Evolutionary conservation across 2,888 invertebrate species (phyloP).

Genomic region (Meandrusa payeni): DNA sequence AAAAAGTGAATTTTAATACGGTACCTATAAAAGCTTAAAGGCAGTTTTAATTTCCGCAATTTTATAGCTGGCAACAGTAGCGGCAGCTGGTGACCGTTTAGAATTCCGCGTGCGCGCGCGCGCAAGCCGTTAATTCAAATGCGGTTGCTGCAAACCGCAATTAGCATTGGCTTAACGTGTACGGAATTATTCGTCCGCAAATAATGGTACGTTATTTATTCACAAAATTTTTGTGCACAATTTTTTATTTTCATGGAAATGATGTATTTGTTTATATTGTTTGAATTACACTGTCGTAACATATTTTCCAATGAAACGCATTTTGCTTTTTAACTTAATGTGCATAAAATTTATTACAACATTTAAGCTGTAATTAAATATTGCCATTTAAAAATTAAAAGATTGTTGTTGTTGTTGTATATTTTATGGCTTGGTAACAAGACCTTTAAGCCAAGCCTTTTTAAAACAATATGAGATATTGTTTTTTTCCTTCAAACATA

Average conservation of each 20-base stretch:
- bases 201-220: constrained; percentile 34
- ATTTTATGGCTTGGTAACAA: too few species aligned
- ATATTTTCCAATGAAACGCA: too few species aligned
- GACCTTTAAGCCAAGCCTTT: too few species aligned
- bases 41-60: constrained; percentile 43
- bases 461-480: too few species aligned
- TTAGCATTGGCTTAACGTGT: constrained; percentile 55
- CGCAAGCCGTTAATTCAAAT: constrained; percentile 62
- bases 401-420: too few species aligned
- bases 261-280: constrained; percentile 3
- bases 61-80: constrained; percentile 41
- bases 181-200: constrained; percentile 44
- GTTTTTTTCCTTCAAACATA: too few species aligned
- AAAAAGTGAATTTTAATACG: constrained; percentile 3
- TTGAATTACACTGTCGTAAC: too few species aligned
- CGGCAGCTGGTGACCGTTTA: constrained; percentile 54
- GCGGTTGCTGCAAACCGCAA: constrained; percentile 68
- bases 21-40: constrained; percentile 6
- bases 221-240: neutral
- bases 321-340: too few species aligned
- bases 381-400: too few species aligned
- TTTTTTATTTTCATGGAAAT: constrained; percentile 12
- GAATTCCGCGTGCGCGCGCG: constrained; percentile 57
- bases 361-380: too few species aligned
- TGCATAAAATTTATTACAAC: too few species aligned